A percentile compares a stretch with the other conserved stretches of the same genome.
Evolutionary conservation across 2,797 vertebrate genomes (phyloP).

Genomic region (Coregonus suidteri): DNA sequence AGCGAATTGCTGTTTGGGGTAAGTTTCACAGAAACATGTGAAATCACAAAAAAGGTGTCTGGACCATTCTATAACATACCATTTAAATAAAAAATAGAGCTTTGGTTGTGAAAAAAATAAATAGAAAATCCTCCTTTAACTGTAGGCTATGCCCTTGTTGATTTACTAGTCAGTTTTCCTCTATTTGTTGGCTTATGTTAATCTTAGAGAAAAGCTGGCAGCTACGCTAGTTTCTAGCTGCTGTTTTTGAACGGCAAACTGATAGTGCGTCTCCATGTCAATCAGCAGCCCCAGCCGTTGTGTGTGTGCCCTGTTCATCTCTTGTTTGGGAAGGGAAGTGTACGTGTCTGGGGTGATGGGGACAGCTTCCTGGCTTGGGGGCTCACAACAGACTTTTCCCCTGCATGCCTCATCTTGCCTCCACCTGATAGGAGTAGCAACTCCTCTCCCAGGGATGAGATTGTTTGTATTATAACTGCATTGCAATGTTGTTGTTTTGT

Average conservation of each 20-base stretch:
- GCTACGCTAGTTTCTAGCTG: background rate
- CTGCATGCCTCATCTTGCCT: constrained; percentile 49
- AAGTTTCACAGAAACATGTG: no score
- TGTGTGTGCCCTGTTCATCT: constrained; percentile 1
- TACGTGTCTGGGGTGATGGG: constrained; percentile 33
- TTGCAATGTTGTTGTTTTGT: background rate
- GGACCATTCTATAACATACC: no score
- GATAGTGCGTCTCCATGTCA: constrained; percentile 5
- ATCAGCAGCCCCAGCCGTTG: background rate
- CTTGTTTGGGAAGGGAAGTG: constrained; percentile 59
- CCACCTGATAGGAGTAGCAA: background rate
- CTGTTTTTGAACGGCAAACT: background rate
- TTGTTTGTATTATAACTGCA: background rate
- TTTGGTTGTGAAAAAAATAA: no score
- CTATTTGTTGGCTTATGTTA: background rate
- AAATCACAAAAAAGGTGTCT: no score
- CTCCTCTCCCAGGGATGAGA: background rate
- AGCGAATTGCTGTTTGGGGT: no score
- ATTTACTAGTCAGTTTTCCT: background rate
- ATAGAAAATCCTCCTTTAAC: background rate
- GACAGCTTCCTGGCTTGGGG: constrained; percentile 55
- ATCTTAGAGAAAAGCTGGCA: background rate
- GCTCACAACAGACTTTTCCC: constrained; percentile 44
- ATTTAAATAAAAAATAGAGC: no score
- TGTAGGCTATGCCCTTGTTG: background rate